phyloP scores from a whole-genome alignment of 1,140 invertebrate genomes.

The Sarcophaga peregrina region DNA sequence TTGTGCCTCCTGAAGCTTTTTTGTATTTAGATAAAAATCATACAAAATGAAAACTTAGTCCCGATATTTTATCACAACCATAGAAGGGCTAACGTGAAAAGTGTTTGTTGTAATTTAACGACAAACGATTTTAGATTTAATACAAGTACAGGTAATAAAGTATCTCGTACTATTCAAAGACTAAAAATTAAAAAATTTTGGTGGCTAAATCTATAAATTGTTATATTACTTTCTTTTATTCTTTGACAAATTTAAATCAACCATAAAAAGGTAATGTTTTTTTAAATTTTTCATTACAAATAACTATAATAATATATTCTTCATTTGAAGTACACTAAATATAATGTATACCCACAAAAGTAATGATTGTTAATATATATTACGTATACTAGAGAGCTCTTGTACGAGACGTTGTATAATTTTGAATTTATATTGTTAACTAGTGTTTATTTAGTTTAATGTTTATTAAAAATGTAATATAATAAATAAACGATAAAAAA shows the following conservation, averaged over 20 bases:
- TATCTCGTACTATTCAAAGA: not conserved
- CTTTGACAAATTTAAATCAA: too few species aligned
- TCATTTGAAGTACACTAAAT: too few species aligned
- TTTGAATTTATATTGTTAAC: not conserved
- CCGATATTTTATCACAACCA: not conserved
- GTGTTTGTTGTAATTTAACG: not conserved
- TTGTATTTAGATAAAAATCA: not conserved
- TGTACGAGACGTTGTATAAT: not conserved
- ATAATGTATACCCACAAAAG: too few species aligned
- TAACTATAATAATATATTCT: not conserved
- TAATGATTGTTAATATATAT: not conserved
- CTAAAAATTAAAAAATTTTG: not conserved
- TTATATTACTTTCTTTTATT: not conserved
- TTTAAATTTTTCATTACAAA: not conserved
- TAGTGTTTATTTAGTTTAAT: not conserved
- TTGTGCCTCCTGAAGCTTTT: not conserved
- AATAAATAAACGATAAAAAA: not conserved
- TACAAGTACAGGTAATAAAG: not conserved
- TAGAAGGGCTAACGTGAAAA: slow-evolving; percentile 4
- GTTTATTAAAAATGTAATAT: not conserved
- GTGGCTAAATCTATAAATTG: not conserved
- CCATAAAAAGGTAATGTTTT: not conserved
- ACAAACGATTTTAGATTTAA: not conserved
- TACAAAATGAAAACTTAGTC: not conserved
- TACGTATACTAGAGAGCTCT: not conserved